A percentile compares a stretch with the other conserved stretches of the same genome.
Evolutionary conservation across 2,888 invertebrate species (phyloP).

Genomic region (Pogonocherus hispidulus): DNA sequence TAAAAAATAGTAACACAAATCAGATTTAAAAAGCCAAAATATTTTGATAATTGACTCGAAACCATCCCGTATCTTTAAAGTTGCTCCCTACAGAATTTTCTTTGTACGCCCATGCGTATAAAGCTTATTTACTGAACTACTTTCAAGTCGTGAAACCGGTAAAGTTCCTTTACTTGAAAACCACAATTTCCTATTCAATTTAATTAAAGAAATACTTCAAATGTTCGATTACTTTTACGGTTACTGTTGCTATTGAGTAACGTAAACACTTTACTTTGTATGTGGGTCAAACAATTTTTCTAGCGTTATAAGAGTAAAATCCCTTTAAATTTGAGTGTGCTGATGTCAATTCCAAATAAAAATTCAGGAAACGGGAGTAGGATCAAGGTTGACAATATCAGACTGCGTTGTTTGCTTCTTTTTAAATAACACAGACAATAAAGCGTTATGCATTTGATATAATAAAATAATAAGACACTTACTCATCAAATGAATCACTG

Average conservation of each 20-base stretch:
- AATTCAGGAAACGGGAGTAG: not conserved
- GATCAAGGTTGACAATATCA: not conserved
- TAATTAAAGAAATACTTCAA: not conserved
- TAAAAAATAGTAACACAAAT: too few species aligned
- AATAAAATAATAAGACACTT: not conserved
- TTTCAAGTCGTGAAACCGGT: not conserved
- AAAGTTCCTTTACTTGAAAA: not conserved
- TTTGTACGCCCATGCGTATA: too few species aligned
- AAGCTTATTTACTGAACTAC: not conserved
- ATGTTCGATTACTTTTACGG: too few species aligned
- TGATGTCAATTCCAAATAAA: not conserved
- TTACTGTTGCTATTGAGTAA: too few species aligned
- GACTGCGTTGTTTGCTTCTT: not conserved
- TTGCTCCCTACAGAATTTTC: too few species aligned
- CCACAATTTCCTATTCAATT: not conserved
- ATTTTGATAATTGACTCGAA: too few species aligned
- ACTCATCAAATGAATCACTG: constrained; percentile 15
- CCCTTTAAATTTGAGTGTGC: not conserved
- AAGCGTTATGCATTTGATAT: not conserved
- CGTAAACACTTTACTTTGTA: too few species aligned
- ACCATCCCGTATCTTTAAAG: too few species aligned
- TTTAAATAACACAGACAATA: not conserved
- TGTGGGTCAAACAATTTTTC: too few species aligned
- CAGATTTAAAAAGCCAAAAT: too few species aligned
- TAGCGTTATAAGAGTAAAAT: not conserved